Percentiles rank a stretch among this genome's conserved stretches.
phyloP scores from a whole-genome alignment of 23 tunicate genomes.

The Phallusia fumigata region DNA sequence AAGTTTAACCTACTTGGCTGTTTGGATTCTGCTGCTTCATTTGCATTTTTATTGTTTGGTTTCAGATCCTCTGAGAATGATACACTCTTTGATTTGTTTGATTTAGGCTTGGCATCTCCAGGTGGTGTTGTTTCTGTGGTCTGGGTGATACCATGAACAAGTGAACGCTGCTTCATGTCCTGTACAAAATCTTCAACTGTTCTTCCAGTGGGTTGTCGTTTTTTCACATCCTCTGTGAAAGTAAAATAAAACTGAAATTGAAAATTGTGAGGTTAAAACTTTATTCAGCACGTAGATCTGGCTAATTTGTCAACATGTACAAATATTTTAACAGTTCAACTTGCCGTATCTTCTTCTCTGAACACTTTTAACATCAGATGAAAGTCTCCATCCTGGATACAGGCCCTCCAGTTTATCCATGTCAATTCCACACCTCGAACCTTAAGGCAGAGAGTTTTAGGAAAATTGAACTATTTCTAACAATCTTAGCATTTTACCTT shows the following conservation, averaged over 20 bases:
- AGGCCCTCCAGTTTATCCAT: constrained; percentile 76
- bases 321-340: background rate
- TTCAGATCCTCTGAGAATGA: background rate
- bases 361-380: constrained; percentile 33
- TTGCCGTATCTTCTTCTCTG: constrained; percentile 31
- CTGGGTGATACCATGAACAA: background rate
- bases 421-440: constrained; percentile 29
- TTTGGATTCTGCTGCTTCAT: too few relatives aligned
- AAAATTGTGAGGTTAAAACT: background rate
- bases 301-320: background rate
- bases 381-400: constrained; percentile 87
- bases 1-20: too few relatives aligned
- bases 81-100: background rate
- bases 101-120: background rate
- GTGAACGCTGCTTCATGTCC: constrained; percentile 23
- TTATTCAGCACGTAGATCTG: background rate
- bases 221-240: background rate
- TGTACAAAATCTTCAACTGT: constrained; percentile 34
- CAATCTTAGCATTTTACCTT: constrained; percentile 3
- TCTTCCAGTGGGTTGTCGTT: constrained; percentile 4
- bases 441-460: background rate
- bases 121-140: background rate
- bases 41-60: background rate
- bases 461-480: background rate
- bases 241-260: too few relatives aligned